Evolutionary conservation across 2,888 invertebrate species (phyloP).

Genomic region (Parnassius mnemosyne): DNA sequence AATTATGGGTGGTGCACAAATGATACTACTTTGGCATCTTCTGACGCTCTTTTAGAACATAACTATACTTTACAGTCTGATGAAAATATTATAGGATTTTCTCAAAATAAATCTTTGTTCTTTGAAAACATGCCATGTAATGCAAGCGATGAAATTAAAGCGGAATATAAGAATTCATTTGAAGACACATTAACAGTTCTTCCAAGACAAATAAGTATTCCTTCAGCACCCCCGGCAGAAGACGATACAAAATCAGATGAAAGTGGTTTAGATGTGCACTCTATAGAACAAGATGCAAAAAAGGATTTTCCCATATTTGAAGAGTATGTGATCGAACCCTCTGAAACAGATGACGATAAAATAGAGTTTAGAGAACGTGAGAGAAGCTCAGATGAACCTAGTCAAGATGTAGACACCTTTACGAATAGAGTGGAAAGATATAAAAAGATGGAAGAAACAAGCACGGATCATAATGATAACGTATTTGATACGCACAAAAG

Average conservation of each 20-base stretch:
- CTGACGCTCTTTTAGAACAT: constrained; percentile 36
- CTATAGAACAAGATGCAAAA: constrained; percentile 71
- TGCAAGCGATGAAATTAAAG: constrained; percentile 64
- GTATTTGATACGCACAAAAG: constrained; percentile 31
- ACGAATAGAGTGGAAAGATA: constrained; percentile 66
- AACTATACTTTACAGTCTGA: constrained; percentile 45
- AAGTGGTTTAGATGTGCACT: constrained; percentile 64
- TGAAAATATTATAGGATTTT: constrained; percentile 47
- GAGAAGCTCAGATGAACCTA: constrained; percentile 45
- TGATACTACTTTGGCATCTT: constrained; percentile 24
- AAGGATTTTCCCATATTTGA: constrained; percentile 67
- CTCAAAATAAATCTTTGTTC: constrained; percentile 48
- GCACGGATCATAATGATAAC: constrained; percentile 33
- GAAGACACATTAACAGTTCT: constrained; percentile 45
- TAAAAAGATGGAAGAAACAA: constrained; percentile 52
- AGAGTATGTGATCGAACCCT: constrained; percentile 66
- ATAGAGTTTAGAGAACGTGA: constrained; percentile 54
- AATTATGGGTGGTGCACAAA: constrained; percentile 55
- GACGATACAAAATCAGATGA: constrained; percentile 64
- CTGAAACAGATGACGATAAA: constrained; percentile 65
- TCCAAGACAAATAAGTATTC: constrained; percentile 49
- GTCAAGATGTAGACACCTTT: constrained; percentile 54
- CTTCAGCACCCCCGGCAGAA: constrained; percentile 58
- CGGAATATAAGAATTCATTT: constrained; percentile 52
- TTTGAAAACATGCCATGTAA: constrained; percentile 55